Conservation (phyloP, 1,140 invertebrate species). For the Philopotamus ludificatus region DNA sequence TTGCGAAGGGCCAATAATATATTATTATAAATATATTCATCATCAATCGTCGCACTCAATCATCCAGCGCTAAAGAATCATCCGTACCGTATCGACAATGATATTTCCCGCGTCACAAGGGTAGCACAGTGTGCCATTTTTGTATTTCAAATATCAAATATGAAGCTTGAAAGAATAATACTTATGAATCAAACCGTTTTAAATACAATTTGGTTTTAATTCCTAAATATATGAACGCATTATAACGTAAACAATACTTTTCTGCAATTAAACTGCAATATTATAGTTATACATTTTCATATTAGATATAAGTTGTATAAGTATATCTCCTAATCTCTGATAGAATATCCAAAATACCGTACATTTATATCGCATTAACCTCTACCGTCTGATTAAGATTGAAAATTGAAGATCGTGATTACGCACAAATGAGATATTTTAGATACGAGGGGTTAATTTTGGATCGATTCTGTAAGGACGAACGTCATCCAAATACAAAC, state of each 20-base stretch:
- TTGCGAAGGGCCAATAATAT: neutral
- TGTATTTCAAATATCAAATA: no score
- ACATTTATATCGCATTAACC: no score
- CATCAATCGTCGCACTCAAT: no score
- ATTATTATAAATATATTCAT: no score
- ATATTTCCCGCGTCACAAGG: no score
- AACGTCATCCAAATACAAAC: neutral
- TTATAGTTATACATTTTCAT: slow-evolving; percentile 1
- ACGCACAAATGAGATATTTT: no score
- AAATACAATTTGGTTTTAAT: neutral
- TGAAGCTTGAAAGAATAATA: neutral
- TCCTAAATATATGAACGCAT: neutral
- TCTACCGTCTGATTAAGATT: no score
- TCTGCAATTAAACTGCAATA: neutral
- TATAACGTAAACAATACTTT: neutral
- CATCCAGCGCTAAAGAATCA: no score
- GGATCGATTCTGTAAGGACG: neutral
- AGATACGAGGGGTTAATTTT: no score
- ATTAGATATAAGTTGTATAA: slow-evolving; percentile 19
- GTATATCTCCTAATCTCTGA: slow-evolving; percentile 16
- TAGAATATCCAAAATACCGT: neutral
- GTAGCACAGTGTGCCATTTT: no score
- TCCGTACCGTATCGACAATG: no score
- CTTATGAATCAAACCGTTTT: neutral
- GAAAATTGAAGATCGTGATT: no score